phyloP scores from a whole-genome alignment of 2,888 invertebrate genomes.

The Hylaea fasciaria region DNA sequence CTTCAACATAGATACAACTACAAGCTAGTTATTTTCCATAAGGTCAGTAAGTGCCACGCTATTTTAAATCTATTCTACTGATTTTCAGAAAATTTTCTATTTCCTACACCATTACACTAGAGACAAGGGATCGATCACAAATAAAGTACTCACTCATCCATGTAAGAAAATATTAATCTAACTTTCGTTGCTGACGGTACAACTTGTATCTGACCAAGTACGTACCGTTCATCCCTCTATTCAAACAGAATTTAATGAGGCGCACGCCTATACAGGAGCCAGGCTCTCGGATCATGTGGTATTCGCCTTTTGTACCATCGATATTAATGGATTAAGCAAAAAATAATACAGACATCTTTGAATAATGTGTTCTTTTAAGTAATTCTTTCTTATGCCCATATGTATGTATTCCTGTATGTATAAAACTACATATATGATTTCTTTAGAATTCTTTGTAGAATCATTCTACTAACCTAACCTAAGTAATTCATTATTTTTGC shows the following conservation, averaged over 20 bases:
- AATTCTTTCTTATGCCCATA: not conserved
- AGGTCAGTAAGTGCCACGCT: not conserved
- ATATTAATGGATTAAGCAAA: slow-evolving; percentile 30
- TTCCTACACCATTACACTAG: too few relatives aligned
- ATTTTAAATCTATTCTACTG: too few relatives aligned
- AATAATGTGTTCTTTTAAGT: slow-evolving; percentile 9
- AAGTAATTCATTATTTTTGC: slow-evolving; percentile 1
- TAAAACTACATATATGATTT: too few relatives aligned
- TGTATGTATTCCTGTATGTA: too few relatives aligned
- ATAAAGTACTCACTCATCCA: too few relatives aligned
- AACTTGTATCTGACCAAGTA: slow-evolving; percentile 62
- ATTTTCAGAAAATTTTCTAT: too few relatives aligned
- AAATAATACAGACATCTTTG: slow-evolving; percentile 16
- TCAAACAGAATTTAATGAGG: slow-evolving; percentile 84
- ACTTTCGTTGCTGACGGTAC: slow-evolving; percentile 50
- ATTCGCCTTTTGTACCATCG: slow-evolving; percentile 21
- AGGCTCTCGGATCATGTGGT: slow-evolving; percentile 42
- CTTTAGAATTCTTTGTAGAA: too few relatives aligned
- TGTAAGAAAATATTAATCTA: not conserved
- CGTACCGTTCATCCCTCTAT: slow-evolving; percentile 73
- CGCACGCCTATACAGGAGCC: slow-evolving; percentile 57
- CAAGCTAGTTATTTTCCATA: not conserved
- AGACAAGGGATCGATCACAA: too few relatives aligned
- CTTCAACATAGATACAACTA: too few relatives aligned
- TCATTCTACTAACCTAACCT: too few relatives aligned